Percentiles rank a stretch among this genome's conserved stretches.
Evolutionary conservation across 2,113 vertebrate genomes (phyloP).

Genomic region (Morone chrysops): DNA sequence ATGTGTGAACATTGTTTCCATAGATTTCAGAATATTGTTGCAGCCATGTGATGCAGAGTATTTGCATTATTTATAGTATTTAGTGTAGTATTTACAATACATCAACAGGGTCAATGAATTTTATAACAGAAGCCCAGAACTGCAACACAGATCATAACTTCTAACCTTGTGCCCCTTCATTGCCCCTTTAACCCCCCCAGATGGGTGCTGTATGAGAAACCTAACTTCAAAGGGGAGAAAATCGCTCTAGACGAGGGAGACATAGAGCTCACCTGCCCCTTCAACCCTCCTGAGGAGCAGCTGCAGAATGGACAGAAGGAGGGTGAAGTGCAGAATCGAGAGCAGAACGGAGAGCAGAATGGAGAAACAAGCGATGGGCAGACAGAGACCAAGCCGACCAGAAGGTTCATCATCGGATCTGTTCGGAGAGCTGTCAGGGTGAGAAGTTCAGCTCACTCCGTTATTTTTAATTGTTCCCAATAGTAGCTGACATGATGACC

Average conservation of each 20-base stretch:
- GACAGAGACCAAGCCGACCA: not conserved
- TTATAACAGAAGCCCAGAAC: not conserved
- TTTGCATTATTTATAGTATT: too few relatives aligned
- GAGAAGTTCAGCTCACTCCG: conserved; percentile 41
- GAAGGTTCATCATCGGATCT: conserved; percentile 88
- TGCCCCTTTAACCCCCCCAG: conserved; percentile 70
- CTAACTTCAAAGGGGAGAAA: conserved; percentile 90
- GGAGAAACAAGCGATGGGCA: not conserved
- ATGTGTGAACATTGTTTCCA: too few relatives aligned
- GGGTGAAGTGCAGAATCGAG: conserved; percentile 8
- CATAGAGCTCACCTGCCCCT: conserved; percentile 86
- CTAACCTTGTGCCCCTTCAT: not conserved
- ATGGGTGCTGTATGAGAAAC: conserved; percentile 95
- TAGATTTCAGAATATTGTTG: not conserved
- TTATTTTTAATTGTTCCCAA: not conserved
- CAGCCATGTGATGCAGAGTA: not conserved
- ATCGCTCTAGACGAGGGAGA: conserved; percentile 92
- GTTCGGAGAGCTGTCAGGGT: conserved; percentile 90
- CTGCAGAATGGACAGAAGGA: conserved; percentile 47
- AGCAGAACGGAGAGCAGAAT: conserved; percentile 25
- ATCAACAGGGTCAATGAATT: not conserved
- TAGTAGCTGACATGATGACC: not conserved
- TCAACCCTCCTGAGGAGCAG: conserved; percentile 70
- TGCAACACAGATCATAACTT: not conserved
- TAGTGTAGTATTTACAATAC: not conserved